Base-by-base conservation (phyloP, 2,797 vertebrate species). In the Buceros bicornis region DNA sequence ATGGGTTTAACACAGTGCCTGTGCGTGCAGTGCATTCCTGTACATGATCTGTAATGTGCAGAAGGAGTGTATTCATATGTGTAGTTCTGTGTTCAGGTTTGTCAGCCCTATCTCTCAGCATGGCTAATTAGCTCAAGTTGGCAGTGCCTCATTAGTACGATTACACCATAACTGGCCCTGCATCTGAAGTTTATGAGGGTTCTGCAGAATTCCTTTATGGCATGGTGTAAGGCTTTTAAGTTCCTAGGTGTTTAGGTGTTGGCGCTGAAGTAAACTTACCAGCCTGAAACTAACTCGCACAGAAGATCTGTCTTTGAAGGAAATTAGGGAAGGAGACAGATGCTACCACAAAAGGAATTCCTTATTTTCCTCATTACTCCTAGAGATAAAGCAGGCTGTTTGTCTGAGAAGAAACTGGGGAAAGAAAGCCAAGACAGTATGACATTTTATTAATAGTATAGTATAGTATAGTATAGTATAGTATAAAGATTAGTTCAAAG, bases 161-260 rank as follows among this genome's bases (percentile, higher is more conserved):
- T 28, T 76, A 19, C 47, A 48, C 10, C 0, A 0, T 45, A 37
- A 26, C 54, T 62, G 6, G 0, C 29, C 58, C 64, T 40, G n/a
- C 6, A 0, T 40, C 73, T 78, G 65, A 87, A 35, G 62, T 16
- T 65, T 73, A n/a, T 2, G 18, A 21, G 7, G 5, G 5, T 21
- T 81, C 40, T 72, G 19, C 40, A 65, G 54, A 60, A 80, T 60
- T 73, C 33, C 17, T 77, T 77, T n/a, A 48, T 6, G 43, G 25
- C 2, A 1, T 37, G 11, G 26, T 57, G 58, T 48, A 43, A 72
- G 56, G 2, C 2, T 85, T 64, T 62, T 37, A 58, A 56, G 45
- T 53, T 71, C 80, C 19, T 50, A 26, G 19, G 16, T 64, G 1
- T 72, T 3, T 17, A 51, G 42, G 20, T 6, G 4, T 76, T 6